A percentile compares a stretch with the other conserved stretches of the same genome.
These are phyloP conservation scores for Himalopsyche phryganea DNA, from an alignment of 1,140 invertebrate genomes.

Conservation along the genomic window DNA sequence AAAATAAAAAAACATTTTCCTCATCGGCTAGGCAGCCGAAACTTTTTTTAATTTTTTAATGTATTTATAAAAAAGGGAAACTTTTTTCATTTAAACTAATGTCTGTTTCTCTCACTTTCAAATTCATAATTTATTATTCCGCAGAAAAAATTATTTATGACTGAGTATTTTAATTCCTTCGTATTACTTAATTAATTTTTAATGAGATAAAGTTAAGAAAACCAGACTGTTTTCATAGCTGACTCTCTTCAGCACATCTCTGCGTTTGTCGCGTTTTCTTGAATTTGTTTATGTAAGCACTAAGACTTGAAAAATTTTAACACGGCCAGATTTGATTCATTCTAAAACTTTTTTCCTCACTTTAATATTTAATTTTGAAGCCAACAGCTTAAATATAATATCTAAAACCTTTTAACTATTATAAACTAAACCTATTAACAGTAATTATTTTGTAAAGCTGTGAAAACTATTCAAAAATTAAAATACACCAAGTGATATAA, in stretches of 20 bases:
- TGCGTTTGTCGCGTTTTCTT: constrained; percentile 18
- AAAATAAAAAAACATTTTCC: no score
- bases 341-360: constrained; percentile 17
- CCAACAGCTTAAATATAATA: no score
- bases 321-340: constrained; percentile 25
- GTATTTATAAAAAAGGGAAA: constrained; percentile 25
- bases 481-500: no score
- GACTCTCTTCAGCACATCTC: constrained; percentile 3
- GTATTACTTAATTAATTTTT: constrained; percentile 36
- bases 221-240: constrained; percentile 27
- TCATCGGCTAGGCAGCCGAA: neutral
- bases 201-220: constrained; percentile 35
- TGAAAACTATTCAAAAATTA: no score
- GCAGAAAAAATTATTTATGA: constrained; percentile 32
- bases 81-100: constrained; percentile 33
- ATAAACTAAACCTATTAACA: no score
- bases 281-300: constrained; percentile 10
- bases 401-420: no score
- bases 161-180: constrained; percentile 32
- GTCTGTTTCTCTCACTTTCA: constrained; percentile 15
- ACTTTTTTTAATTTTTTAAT: constrained; percentile 29
- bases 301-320: constrained; percentile 12
- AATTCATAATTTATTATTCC: constrained; percentile 28
- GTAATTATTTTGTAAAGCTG: no score
- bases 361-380: no score